Evolutionary conservation across 2,888 invertebrate species (phyloP), one percentile per base, ranked within the genome.

Genomic region (Sminthurinus aureus): DNA sequence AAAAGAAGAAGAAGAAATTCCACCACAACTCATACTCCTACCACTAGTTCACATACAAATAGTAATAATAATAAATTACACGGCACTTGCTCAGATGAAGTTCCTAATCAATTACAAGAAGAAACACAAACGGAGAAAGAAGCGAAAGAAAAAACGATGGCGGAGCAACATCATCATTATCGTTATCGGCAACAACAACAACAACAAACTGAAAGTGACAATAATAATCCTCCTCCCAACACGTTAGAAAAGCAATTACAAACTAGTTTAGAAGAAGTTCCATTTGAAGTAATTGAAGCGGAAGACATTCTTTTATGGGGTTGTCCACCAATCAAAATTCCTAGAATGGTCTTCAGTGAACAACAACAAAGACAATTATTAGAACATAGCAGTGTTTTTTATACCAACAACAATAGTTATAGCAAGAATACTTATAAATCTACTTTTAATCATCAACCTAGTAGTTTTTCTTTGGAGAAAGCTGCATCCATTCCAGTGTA

Each of bases 301-400:
- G 78, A 78, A 78, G 78, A 78, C 18, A 78, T 78, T 67, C 58
- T 78, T 18, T n/a, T 66, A 0, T 78, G 78, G 78, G 78, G 66
- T 15, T 78, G 78, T 26, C 78, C 78, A 12, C 78, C 78, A 0
- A n/a, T 52, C 20, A 78, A 78, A 67, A 66, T 66, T 38, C 38
- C 38, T 4, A 1, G 38, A 6, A 38, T 38, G 38, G 38, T 38
- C 38, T 38, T 38, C 38, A 38, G 6, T 38, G 38, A 38, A 6
- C 3, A 38, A 38, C 38, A 38, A 6, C 38, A 38, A 38, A 38
- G 38, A 38, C 38, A 38, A 38, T 38, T 38, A 38, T 38, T 38
- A 38, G 38, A 38, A 38, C 38, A 38, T 4, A 38, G 3, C 38
- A n/a, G 66, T 66, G 20, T 66, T 20, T 66, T 66, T 20, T 66